Percentiles rank a stretch among this genome's conserved stretches.
Conservation (phyloP, 2,113 vertebrate genomes). For the Litocranius walleri region DNA sequence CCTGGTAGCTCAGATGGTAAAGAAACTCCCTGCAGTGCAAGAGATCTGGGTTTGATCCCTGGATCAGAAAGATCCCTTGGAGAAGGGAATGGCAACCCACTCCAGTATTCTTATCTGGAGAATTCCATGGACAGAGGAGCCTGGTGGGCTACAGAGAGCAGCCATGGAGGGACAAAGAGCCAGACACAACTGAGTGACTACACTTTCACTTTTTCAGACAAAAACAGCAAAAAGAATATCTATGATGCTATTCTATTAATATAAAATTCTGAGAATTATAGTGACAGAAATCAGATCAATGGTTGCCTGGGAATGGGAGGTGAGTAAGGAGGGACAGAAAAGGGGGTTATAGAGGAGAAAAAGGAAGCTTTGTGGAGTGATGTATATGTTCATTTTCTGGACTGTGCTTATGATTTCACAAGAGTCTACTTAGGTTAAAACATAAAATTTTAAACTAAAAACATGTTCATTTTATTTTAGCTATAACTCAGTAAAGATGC, state of each 20-base stretch:
- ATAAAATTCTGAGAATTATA: constrained; percentile 6
- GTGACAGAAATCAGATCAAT: background rate
- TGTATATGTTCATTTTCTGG: background rate
- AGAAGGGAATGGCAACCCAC: background rate
- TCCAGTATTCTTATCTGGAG: background rate
- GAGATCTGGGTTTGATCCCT: background rate
- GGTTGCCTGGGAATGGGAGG: background rate
- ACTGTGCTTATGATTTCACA: background rate
- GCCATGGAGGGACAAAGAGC: background rate
- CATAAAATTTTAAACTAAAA: background rate
- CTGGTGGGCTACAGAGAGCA: background rate
- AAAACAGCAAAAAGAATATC: background rate
- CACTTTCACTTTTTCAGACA: background rate
- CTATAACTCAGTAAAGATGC: background rate
- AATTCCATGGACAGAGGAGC: background rate
- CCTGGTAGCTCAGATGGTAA: background rate
- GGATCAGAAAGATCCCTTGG: background rate
- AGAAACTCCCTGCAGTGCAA: background rate
- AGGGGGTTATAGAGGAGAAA: background rate
- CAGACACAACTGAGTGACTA: background rate
- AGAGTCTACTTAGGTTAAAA: background rate
- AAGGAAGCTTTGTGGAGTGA: background rate
- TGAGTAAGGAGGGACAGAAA: background rate
- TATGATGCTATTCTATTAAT: background rate
- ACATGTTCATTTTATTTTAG: background rate